Evolutionary conservation across 2,888 invertebrate species (phyloP).

Genomic region (Steinernema scapterisci): DNA sequence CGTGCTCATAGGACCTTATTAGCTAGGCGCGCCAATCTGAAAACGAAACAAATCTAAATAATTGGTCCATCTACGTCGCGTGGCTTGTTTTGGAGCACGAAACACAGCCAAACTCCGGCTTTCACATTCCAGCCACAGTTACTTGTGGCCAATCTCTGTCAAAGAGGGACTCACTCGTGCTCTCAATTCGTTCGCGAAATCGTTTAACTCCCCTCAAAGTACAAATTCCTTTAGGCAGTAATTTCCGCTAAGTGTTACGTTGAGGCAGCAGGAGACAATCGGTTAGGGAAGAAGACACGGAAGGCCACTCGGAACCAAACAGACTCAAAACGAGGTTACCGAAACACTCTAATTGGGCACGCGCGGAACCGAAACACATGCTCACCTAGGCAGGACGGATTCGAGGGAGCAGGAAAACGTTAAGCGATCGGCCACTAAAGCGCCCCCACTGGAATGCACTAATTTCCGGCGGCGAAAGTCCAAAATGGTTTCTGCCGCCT

Average conservation of each 20-base stretch:
- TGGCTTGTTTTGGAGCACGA: too few relatives aligned
- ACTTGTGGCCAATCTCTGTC: neutral
- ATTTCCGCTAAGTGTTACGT: conserved; percentile 18
- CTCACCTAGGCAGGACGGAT: neutral
- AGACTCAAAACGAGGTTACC: neutral
- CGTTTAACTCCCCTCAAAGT: conserved; percentile 3
- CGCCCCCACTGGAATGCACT: conserved; percentile 6
- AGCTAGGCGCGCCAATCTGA: neutral
- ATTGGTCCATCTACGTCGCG: conserved; percentile 8
- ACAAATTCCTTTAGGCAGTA: conserved; percentile 16
- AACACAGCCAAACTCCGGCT: too few relatives aligned
- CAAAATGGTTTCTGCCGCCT: conserved; percentile 31
- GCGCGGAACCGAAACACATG: neutral
- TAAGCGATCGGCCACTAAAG: neutral
- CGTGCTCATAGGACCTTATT: conserved; percentile 3
- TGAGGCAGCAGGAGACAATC: neutral
- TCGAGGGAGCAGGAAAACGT: neutral
- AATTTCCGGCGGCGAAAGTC: conserved; percentile 18
- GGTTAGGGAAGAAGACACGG: neutral
- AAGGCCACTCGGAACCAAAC: neutral
- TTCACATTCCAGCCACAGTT: too few relatives aligned
- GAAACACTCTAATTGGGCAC: neutral
- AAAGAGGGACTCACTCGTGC: neutral
- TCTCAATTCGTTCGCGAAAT: neutral
- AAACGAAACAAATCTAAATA: neutral